Base-by-base conservation (phyloP, 2,113 vertebrate species). In the Lasiurus borealis region DNA sequence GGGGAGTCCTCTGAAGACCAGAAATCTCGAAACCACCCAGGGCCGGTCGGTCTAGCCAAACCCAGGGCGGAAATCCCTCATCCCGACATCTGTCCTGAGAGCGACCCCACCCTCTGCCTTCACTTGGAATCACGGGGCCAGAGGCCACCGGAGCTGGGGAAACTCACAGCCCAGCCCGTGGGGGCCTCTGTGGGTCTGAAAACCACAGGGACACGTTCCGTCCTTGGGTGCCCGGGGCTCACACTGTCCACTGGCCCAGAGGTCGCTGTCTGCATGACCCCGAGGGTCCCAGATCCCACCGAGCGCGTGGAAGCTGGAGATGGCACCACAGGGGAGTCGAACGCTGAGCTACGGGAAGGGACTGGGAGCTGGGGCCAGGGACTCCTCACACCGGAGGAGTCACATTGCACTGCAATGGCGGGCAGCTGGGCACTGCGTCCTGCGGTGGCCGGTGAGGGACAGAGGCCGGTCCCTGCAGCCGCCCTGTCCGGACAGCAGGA, bases 191-290 rank as follows among this genome's bases (percentile, higher is more conserved):
- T 88, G 83, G 57, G 62, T 10, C 44, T 31, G 71, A 44, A 76
- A 48, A 34, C 8, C 0, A 0, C 59, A 8, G 25, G 59, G 13
- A 1, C 16, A 2, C 0, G 0, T 21, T 8, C 3, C 0, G 9
- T 16, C 69, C 75, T 23, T 25, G 6, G 76, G 52, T 34, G 31
- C 76, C 10, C 23, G 76, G 48, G 75, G 16, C 48, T 6, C 76
- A 34, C 75, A 4, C 48, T n/a, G 46, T n/a, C 46, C 75, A n/a
- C 69, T 4, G 54, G 59, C 57, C 57, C 57, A 3, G 57, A 59
- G 57, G 21, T 23, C 54, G 7, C 48, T 19, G 46, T 76, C 46
- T 46, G 23, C 75, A 16, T 0, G 0, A 44, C 4, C 25, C 36
- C 3, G 0, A 59, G 18, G n/a, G 21, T 52, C 73, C 11, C 66